Conservation (phyloP, 2,797 vertebrate genomes). For the Sarcoramphus papa region DNA sequence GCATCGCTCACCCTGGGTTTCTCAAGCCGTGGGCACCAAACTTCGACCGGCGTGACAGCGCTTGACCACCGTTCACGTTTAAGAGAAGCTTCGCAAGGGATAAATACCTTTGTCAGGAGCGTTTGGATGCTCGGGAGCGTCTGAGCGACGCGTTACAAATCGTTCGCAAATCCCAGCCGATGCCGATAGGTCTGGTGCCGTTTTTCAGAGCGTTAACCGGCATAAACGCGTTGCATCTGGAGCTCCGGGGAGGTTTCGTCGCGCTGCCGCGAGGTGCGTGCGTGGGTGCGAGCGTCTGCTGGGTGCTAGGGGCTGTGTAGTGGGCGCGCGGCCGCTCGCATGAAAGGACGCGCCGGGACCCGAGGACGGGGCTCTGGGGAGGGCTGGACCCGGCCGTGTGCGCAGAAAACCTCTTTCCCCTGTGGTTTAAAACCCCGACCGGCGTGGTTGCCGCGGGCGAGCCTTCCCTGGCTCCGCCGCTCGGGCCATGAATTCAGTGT, state of each 20-base stretch:
- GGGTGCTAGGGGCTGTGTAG: rapidly evolving
- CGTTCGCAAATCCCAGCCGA: neutral
- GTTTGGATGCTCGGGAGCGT: neutral
- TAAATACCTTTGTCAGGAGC: neutral
- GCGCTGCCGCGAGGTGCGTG: rapidly evolving
- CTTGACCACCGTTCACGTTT: neutral
- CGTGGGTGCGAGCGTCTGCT: rapidly evolving
- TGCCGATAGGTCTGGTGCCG: rapidly evolving
- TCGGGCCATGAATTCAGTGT: rapidly evolving
- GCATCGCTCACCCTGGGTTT: rapidly evolving
- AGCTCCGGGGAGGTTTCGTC: neutral
- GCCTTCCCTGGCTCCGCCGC: neutral
- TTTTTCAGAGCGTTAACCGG: neutral
- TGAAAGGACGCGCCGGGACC: neutral
- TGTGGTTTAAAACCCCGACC: neutral
- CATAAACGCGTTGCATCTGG: neutral
- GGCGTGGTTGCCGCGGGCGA: neutral
- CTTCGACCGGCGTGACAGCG: rapidly evolving
- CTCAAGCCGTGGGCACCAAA: rapidly evolving
- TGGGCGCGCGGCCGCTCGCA: rapidly evolving
- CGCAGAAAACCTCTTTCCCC: neutral
- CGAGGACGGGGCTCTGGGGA: rapidly evolving
- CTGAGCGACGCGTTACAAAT: neutral
- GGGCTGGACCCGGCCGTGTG: neutral
- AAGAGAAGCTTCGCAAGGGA: neutral